Evolutionary conservation across 2,888 invertebrate genomes (phyloP).

Genomic region (Cephus pulcher): DNA sequence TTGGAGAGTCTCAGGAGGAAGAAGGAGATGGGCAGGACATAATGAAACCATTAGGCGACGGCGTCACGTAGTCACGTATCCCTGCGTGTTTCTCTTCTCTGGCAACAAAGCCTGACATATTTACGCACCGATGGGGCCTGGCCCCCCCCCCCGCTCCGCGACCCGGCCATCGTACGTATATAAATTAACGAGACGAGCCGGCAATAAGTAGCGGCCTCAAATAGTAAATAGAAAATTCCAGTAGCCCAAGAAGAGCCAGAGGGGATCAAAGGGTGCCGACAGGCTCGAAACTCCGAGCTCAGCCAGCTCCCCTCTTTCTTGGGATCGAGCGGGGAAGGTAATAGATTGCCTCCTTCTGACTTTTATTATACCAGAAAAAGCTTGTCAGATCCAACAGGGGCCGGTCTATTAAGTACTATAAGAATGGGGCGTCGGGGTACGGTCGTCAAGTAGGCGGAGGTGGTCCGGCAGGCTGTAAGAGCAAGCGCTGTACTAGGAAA

Average conservation of each 20-base stretch:
- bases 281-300: constrained; percentile 30
- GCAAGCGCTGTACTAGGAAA: constrained; percentile 4
- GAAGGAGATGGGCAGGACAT: constrained; percentile 14
- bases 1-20: not conserved
- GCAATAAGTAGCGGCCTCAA: constrained; percentile 50
- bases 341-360: constrained; percentile 53
- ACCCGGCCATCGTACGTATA: constrained; percentile 29
- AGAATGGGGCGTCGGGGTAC: constrained; percentile 27
- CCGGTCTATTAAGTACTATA: constrained; percentile 36
- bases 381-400: constrained; percentile 46
- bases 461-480: constrained; percentile 2
- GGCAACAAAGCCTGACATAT: constrained; percentile 34
- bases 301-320: constrained; percentile 30
- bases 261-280: constrained; percentile 46
- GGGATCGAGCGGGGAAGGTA: constrained; percentile 37
- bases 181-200: constrained; percentile 51
- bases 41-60: constrained; percentile 42
- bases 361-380: constrained; percentile 51
- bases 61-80: constrained; percentile 30
- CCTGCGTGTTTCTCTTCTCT: constrained; percentile 27
- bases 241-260: constrained; percentile 34
- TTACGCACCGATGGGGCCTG: constrained; percentile 22
- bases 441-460: constrained; percentile 27
- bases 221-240: constrained; percentile 48
- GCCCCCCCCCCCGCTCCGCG: not conserved